Percentiles rank a stretch among this genome's conserved stretches.
These are phyloP conservation scores for Papilio xuthus DNA, from an alignment of 1,140 invertebrate genomes.

Conservation along the genomic window DNA sequence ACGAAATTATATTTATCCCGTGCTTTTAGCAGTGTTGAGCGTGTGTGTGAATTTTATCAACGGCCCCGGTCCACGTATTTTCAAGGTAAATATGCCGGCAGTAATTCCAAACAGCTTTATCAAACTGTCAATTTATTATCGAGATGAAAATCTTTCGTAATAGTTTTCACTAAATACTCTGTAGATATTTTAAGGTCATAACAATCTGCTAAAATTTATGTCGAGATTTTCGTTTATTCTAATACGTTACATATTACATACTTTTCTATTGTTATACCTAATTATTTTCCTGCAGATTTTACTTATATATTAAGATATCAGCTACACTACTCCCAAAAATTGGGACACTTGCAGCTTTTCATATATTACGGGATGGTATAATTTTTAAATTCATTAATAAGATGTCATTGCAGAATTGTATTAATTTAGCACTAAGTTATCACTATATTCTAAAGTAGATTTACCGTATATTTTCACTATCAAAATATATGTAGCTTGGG, in stretches of 20 bases:
- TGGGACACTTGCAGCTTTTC: no score
- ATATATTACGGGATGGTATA: no score
- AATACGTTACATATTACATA: background rate
- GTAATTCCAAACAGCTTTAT: conserved; percentile 23
- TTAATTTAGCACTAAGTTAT: no score
- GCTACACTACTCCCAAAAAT: no score
- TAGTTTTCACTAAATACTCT: conserved; percentile 8
- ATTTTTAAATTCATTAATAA: no score
- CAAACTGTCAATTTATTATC: conserved; percentile 28
- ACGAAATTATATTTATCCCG: conserved; percentile 26
- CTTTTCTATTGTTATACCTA: background rate
- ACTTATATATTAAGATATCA: background rate
- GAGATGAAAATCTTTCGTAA: conserved; percentile 27
- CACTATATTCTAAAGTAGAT: no score
- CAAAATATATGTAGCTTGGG: background rate
- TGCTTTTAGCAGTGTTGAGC: conserved; percentile 38
- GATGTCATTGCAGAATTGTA: no score
- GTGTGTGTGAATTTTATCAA: conserved; percentile 36
- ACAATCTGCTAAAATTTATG: background rate
- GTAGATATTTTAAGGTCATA: background rate
- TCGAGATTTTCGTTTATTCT: background rate
- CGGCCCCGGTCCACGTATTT: conserved; percentile 37
- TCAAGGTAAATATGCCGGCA: conserved; percentile 49
- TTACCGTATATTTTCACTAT: no score
- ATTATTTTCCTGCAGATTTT: background rate